These are phyloP conservation scores for Danio jaintianensis DNA, from an alignment of 2,797 vertebrate species.

Conservation along the genomic window DNA sequence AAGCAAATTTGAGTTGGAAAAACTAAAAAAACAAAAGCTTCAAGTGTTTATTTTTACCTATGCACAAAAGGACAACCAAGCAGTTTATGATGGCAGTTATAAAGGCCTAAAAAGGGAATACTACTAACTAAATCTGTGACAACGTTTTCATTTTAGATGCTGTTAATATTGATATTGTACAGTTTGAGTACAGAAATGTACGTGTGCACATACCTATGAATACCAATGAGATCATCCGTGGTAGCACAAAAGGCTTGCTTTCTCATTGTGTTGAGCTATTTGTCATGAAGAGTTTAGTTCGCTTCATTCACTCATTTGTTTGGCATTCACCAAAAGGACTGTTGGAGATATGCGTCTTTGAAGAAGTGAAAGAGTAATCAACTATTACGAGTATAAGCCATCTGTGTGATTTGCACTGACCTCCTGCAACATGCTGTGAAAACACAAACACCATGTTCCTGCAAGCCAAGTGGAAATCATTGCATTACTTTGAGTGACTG, in stretches of 20 bases:
- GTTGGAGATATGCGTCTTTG: slow-evolving; percentile 12
- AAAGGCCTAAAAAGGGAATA: too few species aligned
- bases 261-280: slow-evolving; percentile 35
- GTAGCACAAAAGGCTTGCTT: slow-evolving; percentile 27
- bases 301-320: slow-evolving; percentile 15
- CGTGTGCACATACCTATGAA: slow-evolving; percentile 21
- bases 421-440: slow-evolving; percentile 7
- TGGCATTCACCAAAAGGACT: slow-evolving; percentile 43
- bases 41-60: too few species aligned
- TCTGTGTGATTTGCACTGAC: slow-evolving; percentile 27
- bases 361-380: neutral
- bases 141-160: neutral
- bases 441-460: neutral
- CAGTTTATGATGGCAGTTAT: too few species aligned
- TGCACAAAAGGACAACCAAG: too few species aligned
- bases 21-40: too few species aligned
- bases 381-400: slow-evolving; percentile 29
- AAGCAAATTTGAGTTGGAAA: too few species aligned
- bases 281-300: slow-evolving; percentile 40
- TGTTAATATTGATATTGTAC: slow-evolving; percentile 17
- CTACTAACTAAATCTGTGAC: neutral
- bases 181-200: slow-evolving; percentile 9
- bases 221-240: slow-evolving; percentile 21
- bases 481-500: slow-evolving; percentile 47
- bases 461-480: slow-evolving; percentile 4